These are phyloP conservation scores for Margaritifera margaritifera DNA, from an alignment of 2,888 invertebrate genomes.

Conservation along the genomic window DNA sequence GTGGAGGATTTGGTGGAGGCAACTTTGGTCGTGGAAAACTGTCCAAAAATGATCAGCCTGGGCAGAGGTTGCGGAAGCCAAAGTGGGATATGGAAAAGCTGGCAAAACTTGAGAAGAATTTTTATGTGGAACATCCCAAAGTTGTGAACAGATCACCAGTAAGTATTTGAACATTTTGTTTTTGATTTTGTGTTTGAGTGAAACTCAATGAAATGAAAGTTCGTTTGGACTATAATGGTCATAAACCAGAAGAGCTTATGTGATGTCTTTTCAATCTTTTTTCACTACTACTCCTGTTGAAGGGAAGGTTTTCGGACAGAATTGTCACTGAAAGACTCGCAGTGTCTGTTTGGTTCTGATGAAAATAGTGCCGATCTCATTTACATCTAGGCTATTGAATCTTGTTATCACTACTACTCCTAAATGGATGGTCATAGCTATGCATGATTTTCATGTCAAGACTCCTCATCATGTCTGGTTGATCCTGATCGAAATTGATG, in stretches of 20 bases:
- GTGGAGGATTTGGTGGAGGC: slow-evolving; percentile 44
- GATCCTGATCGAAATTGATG: no score
- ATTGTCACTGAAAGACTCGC: no score
- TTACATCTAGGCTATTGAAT: no score
- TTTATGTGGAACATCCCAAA: slow-evolving; percentile 88
- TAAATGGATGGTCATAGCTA: no score
- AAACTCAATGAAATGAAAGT: not conserved
- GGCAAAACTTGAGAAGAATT: slow-evolving; percentile 91
- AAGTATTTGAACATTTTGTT: slow-evolving; percentile 28
- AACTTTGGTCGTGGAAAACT: slow-evolving; percentile 75
- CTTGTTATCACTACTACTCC: no score
- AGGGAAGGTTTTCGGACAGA: no score
- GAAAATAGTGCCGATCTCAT: no score
- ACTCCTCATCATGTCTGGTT: no score
- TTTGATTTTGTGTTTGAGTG: not conserved
- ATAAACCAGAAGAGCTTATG: not conserved
- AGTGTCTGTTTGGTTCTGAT: no score
- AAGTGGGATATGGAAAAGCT: slow-evolving; percentile 87
- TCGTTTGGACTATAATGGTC: slow-evolving; percentile 1
- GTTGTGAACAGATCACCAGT: slow-evolving; percentile 78
- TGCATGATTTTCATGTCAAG: no score
- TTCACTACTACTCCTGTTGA: no score
- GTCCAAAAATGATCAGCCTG: slow-evolving; percentile 76
- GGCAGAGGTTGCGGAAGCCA: slow-evolving; percentile 86
- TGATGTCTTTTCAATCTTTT: no score